phyloP scores from a whole-genome alignment of 2,888 invertebrate genomes.

The Apoderus coryli region DNA sequence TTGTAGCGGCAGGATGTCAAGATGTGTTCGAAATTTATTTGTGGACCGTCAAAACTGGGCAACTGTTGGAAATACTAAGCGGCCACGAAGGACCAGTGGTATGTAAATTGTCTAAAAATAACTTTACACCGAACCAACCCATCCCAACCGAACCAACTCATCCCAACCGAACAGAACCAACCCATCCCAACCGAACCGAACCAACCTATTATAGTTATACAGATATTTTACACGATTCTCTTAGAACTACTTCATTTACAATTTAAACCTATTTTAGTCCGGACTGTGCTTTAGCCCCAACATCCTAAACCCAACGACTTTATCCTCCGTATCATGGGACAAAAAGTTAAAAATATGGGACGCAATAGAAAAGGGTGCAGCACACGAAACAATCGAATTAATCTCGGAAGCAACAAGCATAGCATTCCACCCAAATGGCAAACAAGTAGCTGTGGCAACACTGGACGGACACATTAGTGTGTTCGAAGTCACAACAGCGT shows the following conservation, averaged over 20 bases:
- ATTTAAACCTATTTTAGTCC: conserved; percentile 20
- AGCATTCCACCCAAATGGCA: conserved; percentile 78
- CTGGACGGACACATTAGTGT: conserved; percentile 74
- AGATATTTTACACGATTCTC: too few relatives aligned
- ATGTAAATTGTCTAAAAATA: too few relatives aligned
- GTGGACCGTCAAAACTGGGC: conserved; percentile 91
- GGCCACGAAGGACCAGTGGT: conserved; percentile 92
- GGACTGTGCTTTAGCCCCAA: conserved; percentile 67
- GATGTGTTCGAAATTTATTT: conserved; percentile 91
- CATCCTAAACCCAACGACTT: conserved; percentile 50
- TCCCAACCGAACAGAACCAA: too few relatives aligned
- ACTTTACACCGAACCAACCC: too few relatives aligned
- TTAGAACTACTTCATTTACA: too few relatives aligned
- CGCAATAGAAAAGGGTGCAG: conserved; percentile 65
- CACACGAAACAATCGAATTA: conserved; percentile 68
- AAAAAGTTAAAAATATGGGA: conserved; percentile 86
- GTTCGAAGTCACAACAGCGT: conserved; percentile 56
- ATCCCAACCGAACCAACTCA: too few relatives aligned
- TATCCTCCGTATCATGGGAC: conserved; percentile 92
- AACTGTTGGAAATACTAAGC: conserved; percentile 73
- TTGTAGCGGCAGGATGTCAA: conserved; percentile 88
- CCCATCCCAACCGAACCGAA: too few relatives aligned
- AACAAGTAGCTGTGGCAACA: conserved; percentile 85
- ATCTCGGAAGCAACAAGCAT: conserved; percentile 71
- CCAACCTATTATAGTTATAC: too few relatives aligned